phyloP scores from a whole-genome alignment of 2,113 vertebrate species.

The Chloebia gouldiae region DNA sequence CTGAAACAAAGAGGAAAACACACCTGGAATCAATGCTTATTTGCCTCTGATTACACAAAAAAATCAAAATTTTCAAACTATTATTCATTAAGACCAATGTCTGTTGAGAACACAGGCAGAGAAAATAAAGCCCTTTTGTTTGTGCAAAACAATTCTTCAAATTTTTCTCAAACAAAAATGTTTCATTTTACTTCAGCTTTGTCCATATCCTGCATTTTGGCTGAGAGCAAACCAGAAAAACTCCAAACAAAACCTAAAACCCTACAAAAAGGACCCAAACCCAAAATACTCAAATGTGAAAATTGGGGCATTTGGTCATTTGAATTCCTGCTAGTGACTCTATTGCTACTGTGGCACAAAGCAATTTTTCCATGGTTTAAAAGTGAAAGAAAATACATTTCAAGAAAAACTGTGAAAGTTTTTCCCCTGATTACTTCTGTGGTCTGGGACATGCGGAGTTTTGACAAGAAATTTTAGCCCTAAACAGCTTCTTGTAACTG shows the following conservation, averaged over 20 bases:
- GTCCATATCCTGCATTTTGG: neutral
- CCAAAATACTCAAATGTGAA: neutral
- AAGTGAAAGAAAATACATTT: neutral
- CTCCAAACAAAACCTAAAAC: accelerated
- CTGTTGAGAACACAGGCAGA: neutral
- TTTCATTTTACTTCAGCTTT: neutral
- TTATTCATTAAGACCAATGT: neutral
- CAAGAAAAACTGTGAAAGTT: neutral
- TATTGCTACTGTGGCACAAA: neutral
- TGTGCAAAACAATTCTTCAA: neutral
- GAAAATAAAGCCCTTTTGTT: neutral
- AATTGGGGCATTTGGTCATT: neutral
- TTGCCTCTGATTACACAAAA: neutral
- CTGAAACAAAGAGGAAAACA: neutral
- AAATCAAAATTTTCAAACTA: neutral
- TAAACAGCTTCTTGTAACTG: neutral
- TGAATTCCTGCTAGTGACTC: neutral
- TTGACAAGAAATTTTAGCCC: neutral
- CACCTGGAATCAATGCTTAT: neutral
- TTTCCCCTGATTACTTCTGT: neutral
- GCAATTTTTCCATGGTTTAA: neutral
- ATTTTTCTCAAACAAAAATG: neutral
- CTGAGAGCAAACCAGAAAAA: neutral
- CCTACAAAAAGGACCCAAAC: neutral
- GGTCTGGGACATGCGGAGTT: neutral